A percentile compares a stretch with the other conserved stretches of the same genome.
phyloP scores from a whole-genome alignment of 1,140 invertebrate species.

The Zaprionus camerounensis region DNA sequence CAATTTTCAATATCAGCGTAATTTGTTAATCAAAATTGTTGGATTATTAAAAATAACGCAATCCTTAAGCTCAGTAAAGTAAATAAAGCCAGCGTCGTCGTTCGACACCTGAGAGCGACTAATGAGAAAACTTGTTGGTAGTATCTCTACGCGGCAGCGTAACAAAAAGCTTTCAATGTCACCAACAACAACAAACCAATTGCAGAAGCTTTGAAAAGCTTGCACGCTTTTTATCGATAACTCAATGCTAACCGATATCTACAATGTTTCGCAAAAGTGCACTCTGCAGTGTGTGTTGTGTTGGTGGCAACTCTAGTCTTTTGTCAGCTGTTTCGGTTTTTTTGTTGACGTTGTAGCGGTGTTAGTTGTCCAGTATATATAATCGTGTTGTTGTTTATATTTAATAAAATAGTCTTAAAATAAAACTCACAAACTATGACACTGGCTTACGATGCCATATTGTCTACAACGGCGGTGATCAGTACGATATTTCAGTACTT shows the following conservation, averaged over 20 bases:
- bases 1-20: conserved; percentile 18
- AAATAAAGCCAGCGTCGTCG: conserved; percentile 10
- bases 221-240: conserved; percentile 15
- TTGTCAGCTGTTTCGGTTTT: conserved; percentile 58
- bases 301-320: conserved; percentile 26
- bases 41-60: conserved; percentile 5
- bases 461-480: conserved; percentile 87
- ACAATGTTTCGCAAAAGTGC: background rate
- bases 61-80: background rate
- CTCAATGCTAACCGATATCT: background rate
- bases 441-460: conserved; percentile 77
- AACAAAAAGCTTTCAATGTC: conserved; percentile 14
- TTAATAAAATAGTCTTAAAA: conserved; percentile 24
- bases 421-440: conserved; percentile 47
- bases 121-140: conserved; percentile 25
- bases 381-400: conserved; percentile 11
- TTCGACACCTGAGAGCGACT: conserved; percentile 36
- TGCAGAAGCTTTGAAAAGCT: conserved; percentile 19
- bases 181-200: conserved; percentile 24
- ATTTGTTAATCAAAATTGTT: conserved; percentile 34
- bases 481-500: conserved; percentile 89
- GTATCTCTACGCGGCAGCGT: conserved; percentile 1
- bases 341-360: conserved; percentile 73
- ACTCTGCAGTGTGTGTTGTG: background rate
- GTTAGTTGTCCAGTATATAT: conserved; percentile 17